Evolutionary conservation across 2,888 invertebrate genomes (phyloP), one percentile per base, ranked within the genome.

Genomic region (Neoitamus cyanurus): DNA sequence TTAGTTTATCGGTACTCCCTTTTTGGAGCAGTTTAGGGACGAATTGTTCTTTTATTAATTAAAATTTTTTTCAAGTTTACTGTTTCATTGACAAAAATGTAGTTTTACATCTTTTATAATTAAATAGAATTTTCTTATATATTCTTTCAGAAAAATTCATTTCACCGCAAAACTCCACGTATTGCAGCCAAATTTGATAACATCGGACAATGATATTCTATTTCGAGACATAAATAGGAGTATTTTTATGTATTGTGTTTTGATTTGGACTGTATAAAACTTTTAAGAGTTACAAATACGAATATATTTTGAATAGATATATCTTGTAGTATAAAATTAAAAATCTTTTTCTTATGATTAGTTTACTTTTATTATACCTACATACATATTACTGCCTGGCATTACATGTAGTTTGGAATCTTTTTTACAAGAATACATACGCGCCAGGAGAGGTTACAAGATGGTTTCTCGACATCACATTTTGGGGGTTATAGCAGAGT

Each of bases 161-260:
- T 70, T 34, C 30, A n/a, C n/a, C 30, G 70, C 4, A 78, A 34
- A n/a, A 84, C 91, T 90, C 85, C 90, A 88, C 46, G 86, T 72
- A 87, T 87, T 70, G 87, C 87, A 48, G 87, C 87, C 34, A 86
- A 84, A 83, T 87, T 87, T 85, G 87, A 87, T 75, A 86, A 87
- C 84, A 13, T 58, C 13, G 30, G 70, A 20, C n/a, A 30, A 11
- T n/a, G n/a, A 42, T 42, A 70, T 48, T 48, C 11, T 4, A 20
- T 28, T 70, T 70, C 28, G 30, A 70, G 5, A 11, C n/a, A n/a
- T n/a, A n/a, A 28, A 31, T 30, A n/a, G 30, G 15, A 70, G 28
- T 13, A 0, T n/a, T 28, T 70, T 70, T 70, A 9, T 20, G n/a
- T 28, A 30, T 70, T 70, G 3, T 7, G 20, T 11, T 30, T 31